Base-by-base conservation (phyloP, 2,888 invertebrate genomes). In the Mongoloraphidia duomilia region DNA sequence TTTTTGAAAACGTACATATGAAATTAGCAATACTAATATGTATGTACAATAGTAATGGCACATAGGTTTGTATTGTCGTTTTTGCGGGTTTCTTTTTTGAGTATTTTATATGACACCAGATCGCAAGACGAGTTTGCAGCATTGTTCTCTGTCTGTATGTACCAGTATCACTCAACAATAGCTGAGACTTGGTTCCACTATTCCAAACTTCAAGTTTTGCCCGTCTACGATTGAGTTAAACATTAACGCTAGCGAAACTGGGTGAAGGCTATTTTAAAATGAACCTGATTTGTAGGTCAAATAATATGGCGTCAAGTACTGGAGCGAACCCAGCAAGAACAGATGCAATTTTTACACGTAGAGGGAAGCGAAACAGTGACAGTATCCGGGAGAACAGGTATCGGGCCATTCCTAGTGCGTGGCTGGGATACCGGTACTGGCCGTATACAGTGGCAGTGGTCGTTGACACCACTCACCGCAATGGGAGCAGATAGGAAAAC, bases 231-330 rank as follows among this genome's bases (percentile, higher is more conserved):
- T 26, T 6, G 6, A 26, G 5, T 26, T 26, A 6, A 26, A 26
- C 6, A 3, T 26, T 26, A 26, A 26, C 26, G 1, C 6, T 5
- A 26, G 26, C 26, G 26, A 6, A 26, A 6, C 26, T 26, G 26
- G 2, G 17, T 17, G 4, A 17, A 17, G 6, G 5, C 5, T 26
- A 26, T 26, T 26, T 26, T 26, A 26, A 6, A 6, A 26, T 26
- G 6, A 26, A 26, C 6, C 26, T 26, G 5, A 26, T 47, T 60
- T 60, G 11, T 56, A 82, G 86, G 85, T 44, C 77, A 83, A 64
- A 77, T 87, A 57, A 67, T 82, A 58, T 93, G 92, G 90, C 77
- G 92, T 49, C 84, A 89, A 64, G 76, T 91, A 44, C 72, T 92
- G 46, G 92, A 92, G 58, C 65, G 67, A 55, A 69, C 73, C 53